phyloP scores from a whole-genome alignment of 2,797 vertebrate genomes.

The Gambusia yucatana region DNA sequence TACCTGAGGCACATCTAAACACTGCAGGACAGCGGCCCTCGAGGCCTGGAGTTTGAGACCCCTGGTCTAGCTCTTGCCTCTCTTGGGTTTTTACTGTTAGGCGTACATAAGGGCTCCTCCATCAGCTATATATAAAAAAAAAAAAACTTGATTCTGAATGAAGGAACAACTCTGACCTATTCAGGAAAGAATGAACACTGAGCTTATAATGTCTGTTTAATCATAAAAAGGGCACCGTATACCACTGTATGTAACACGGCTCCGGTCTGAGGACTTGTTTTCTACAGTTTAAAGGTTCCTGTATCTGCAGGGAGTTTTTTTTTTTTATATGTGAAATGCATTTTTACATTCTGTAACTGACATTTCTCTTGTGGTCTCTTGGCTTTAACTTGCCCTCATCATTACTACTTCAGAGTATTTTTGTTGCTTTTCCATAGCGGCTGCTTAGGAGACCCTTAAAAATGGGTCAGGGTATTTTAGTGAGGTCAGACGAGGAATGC shows the following conservation, averaged over 20 bases:
- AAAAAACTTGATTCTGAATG: background rate
- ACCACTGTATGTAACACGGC: conserved; percentile 10
- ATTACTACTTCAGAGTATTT: background rate
- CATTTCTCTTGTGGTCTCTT: conserved; percentile 3
- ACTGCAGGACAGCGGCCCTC: no score
- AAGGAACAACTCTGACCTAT: background rate
- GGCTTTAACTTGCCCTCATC: background rate
- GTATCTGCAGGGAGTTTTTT: background rate
- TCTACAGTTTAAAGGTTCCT: background rate
- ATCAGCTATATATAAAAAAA: background rate
- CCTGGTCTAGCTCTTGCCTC: background rate
- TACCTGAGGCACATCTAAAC: no score
- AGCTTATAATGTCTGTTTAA: conserved; percentile 11
- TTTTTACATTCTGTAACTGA: conserved; percentile 3
- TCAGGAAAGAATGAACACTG: background rate
- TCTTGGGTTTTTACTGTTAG: background rate
- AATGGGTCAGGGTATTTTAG: conserved; percentile 9
- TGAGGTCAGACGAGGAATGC: background rate
- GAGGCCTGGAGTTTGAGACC: no score
- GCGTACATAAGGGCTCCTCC: conserved; percentile 28
- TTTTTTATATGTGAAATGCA: background rate
- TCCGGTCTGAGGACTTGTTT: background rate
- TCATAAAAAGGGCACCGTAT: conserved; percentile 39
- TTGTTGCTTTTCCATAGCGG: background rate
- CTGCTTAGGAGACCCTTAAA: conserved; percentile 18